These are phyloP conservation scores for Ceramica pisi DNA, from an alignment of 2,888 invertebrate genomes.

Conservation along the genomic window DNA sequence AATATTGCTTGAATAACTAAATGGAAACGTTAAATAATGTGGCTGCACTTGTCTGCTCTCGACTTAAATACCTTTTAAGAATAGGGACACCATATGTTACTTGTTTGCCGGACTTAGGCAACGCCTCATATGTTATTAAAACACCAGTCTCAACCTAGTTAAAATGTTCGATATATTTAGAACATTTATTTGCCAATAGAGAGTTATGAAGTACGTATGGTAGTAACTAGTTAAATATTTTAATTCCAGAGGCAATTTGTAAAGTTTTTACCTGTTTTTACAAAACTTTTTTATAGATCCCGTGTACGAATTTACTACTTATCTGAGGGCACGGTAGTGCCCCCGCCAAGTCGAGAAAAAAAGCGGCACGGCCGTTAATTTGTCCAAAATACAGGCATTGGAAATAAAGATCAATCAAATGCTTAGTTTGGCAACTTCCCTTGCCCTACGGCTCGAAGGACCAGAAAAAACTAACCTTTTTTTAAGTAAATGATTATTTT, in stretches of 20 bases:
- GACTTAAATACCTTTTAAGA: conserved; percentile 39
- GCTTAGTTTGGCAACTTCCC: background rate
- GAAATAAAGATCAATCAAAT: background rate
- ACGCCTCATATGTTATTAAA: conserved; percentile 14
- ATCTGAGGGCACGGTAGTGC: too few relatives aligned
- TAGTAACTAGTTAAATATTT: background rate
- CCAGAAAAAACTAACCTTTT: background rate
- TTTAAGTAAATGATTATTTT: background rate
- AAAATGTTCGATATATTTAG: background rate
- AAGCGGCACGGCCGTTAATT: too few relatives aligned
- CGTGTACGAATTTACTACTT: too few relatives aligned
- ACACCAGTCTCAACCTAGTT: conserved; percentile 28
- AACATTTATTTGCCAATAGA: conserved; percentile 17
- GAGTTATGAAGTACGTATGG: background rate
- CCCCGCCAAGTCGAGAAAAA: too few relatives aligned
- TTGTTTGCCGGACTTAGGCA: conserved; percentile 42
- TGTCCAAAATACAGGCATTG: too few relatives aligned
- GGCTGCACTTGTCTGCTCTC: conserved; percentile 1
- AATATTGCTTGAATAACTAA: too few relatives aligned
- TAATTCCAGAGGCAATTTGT: background rate
- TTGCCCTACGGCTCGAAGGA: background rate
- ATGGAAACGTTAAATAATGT: background rate
- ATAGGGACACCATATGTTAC: conserved; percentile 64
- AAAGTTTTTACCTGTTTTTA: too few relatives aligned
- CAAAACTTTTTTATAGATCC: too few relatives aligned